Base-by-base conservation (phyloP, 2,888 invertebrate genomes). In the Epirrita christyi region DNA sequence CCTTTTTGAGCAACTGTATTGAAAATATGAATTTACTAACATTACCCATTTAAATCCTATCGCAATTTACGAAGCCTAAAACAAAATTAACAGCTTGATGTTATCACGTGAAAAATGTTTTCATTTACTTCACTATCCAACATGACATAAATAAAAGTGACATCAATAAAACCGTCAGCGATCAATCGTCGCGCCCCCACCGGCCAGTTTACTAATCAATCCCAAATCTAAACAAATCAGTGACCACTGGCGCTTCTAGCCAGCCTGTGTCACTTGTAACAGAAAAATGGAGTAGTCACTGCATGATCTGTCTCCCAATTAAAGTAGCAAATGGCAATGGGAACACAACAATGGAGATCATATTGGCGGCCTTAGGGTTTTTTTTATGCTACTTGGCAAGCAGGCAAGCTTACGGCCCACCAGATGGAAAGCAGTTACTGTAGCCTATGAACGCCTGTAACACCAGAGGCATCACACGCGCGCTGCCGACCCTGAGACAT, bases 191-290 rank as follows among this genome's bases (percentile, higher is more conserved):
- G 51, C 15, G 49, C 56, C 53, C n/a, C 34, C 42, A 37, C 27
- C 40, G 41, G 46, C 29, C 60, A 51, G 55, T 65, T 61, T 63
- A 59, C 48, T 66, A 64, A 70, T 70, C 67, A 67, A 61, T 61
- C 59, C 60, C 21, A 62, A 66, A 70, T 68, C 65, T 66, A 68
- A 68, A 68, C 65, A 65, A 68, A 65, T 63, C 66, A 62, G 44
- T 54, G 37, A 34, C 44, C 37, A 45, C 37, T 11, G 4, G 13
- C 11, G 6, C n/a, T 3, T 1, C 4, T 37, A 21, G 32, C 8
- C 6, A 37, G 6, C 6, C n/a, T 37, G n/a, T 10, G n/a, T 11
- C n/a, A 37, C 37, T 37, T 21, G 2, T 3, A 21, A 21, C 2
- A 21, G 21, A 2, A 21, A 21, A 21, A n/a, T n/a, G n/a, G n/a